Evolutionary conservation across 2,888 invertebrate species (phyloP), one percentile per base, ranked within the genome.

Genomic region (Gonocerus acuteangulatus): DNA sequence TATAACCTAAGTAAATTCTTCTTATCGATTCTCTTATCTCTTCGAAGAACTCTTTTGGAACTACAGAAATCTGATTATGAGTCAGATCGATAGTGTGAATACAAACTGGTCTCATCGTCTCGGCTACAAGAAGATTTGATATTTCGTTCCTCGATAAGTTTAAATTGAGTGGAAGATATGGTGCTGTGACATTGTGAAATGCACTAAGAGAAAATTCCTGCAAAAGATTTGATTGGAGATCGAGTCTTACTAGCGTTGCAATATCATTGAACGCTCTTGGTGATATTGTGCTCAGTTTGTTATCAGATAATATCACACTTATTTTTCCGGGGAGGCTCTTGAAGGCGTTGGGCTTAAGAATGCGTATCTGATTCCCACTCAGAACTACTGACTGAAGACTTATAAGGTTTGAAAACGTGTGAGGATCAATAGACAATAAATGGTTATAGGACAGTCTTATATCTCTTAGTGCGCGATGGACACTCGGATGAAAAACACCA

Each of bases 371-470:
- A 74, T 93, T 91, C 58, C 85, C 86, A 65, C 86, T 85, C 69
- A 93, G 76, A 72, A 89, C 86, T 66, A 92, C 78, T 59, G 85
- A 87, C 73, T 87, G 84, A 68, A 93, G 75, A 72, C 85, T 84
- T 11, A 80, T 80, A 68, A 92, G 76, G 71, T 82, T 81, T 66
- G 80, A 78, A 73, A 93, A 92, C 6, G 87, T 87, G 67, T 81
- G 79, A 16, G 82, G 76, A 44, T 82, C 81, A 49, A 93, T 76
- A 2, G 75, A 77, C 68, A 82, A 83, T 64, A 93, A 74, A 69
- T 85, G 83, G 75, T 93, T 93, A 73, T 89, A 87, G 2, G 89
- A 87, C 59, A 93, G 77, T 69, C 91, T 83, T 42, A 92, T 79
- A 72, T 91, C 89, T 59, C 82, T 83, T 56, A 93, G 74, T 68